Evolutionary conservation across 2,888 invertebrate genomes (phyloP).

Genomic region (Aphidoletes aphidimyza): DNA sequence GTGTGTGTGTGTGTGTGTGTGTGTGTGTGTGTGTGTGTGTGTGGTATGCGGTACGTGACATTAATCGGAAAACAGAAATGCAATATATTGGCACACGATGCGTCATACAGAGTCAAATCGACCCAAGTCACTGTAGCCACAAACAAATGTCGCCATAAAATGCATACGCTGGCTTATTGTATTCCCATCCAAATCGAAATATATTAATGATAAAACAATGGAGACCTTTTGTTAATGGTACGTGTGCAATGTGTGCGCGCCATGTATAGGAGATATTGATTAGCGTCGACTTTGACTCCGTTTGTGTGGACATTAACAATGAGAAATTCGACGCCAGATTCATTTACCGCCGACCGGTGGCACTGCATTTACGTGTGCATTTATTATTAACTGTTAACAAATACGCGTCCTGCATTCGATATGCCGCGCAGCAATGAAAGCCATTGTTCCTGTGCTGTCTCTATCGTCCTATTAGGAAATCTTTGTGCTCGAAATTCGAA

Average conservation of each 20-base stretch:
- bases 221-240: slow-evolving; percentile 13
- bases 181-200: background rate
- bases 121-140: background rate
- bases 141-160: slow-evolving; percentile 9
- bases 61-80: slow-evolving; percentile 18
- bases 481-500: background rate
- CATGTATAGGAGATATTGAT: background rate
- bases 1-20: background rate
- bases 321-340: background rate
- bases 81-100: background rate
- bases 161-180: slow-evolving; percentile 10
- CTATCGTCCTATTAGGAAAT: background rate
- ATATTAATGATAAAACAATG: slow-evolving; percentile 46
- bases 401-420: background rate
- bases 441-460: background rate
- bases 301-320: background rate
- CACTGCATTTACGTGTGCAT: slow-evolving; percentile 47
- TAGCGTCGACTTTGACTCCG: background rate
- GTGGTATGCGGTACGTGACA: slow-evolving; percentile 26
- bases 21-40: too few species aligned
- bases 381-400: slow-evolving; percentile 51
- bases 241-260: background rate
- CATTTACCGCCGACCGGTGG: background rate
- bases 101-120: background rate
- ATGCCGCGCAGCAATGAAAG: background rate